phyloP scores from a whole-genome alignment of 64 coral and sea anemone genomes.

The Pachyseris speciosa region DNA sequence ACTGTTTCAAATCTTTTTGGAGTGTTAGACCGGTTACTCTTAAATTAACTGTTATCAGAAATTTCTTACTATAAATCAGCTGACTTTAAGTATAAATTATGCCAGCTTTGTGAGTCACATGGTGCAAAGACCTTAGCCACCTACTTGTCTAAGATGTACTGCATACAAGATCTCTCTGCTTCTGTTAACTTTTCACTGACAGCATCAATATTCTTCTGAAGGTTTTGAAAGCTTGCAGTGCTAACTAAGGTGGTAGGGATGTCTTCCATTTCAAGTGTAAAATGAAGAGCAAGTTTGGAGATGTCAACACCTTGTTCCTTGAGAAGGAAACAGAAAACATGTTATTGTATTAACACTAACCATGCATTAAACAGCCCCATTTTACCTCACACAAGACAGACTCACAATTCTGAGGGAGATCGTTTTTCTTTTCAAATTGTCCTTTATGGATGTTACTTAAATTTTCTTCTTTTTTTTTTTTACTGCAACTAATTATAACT shows the following conservation, averaged over 20 bases:
- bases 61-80: no score
- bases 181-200: slow-evolving; percentile 70
- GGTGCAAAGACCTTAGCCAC: neutral
- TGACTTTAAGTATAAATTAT: no score
- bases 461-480: no score
- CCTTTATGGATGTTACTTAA: no score
- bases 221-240: slow-evolving; percentile 88
- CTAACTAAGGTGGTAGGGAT: slow-evolving; percentile 97
- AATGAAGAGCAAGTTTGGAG: slow-evolving; percentile 94
- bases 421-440: no score
- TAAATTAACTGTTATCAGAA: no score
- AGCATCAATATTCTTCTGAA: slow-evolving; percentile 86
- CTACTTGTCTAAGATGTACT: slow-evolving; percentile 84
- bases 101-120: no score
- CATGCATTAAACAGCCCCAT: neutral
- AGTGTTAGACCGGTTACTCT: no score
- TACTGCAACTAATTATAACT: no score
- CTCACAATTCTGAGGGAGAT: no score
- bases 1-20: no score
- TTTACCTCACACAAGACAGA: no score
- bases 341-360: neutral
- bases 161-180: slow-evolving; percentile 59
- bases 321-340: neutral
- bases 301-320: slow-evolving; percentile 88
- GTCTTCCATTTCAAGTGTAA: slow-evolving; percentile 75